Percentiles rank a stretch among this genome's conserved stretches.
Evolutionary conservation across 2,113 vertebrate species (phyloP).

Genomic region (Sisor rabdophorus): DNA sequence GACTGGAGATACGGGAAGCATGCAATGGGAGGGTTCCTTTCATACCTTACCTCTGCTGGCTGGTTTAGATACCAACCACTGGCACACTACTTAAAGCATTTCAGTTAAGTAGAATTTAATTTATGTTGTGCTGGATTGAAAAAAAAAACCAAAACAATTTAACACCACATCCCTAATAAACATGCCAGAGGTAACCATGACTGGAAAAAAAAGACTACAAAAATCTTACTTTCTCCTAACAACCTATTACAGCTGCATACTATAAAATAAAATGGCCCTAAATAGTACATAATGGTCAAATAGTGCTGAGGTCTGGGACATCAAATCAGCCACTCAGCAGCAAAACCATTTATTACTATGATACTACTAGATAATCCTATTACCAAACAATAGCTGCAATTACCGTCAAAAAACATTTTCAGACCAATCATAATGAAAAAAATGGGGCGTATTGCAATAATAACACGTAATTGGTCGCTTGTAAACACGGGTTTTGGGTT

Average conservation of each 20-base stretch:
- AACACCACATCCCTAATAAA: neutral
- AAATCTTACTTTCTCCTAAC: neutral
- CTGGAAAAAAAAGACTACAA: neutral
- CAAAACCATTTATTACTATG: too few relatives aligned
- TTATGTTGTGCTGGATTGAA: too few relatives aligned
- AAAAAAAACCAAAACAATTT: too few relatives aligned
- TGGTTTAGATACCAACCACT: neutral
- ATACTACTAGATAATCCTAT: neutral
- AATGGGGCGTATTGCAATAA: neutral
- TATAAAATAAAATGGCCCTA: too few relatives aligned
- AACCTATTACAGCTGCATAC: too few relatives aligned
- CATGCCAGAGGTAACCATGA: neutral
- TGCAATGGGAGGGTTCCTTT: neutral
- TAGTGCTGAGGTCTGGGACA: too few relatives aligned
- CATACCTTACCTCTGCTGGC: neutral
- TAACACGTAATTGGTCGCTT: too few relatives aligned
- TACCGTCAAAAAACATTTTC: neutral
- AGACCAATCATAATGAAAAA: neutral
- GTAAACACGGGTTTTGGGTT: neutral
- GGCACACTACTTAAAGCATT: too few relatives aligned
- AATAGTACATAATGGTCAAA: too few relatives aligned
- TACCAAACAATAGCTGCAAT: neutral
- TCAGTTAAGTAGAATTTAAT: too few relatives aligned
- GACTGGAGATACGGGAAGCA: slow-evolving; percentile 6
- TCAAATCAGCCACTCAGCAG: too few relatives aligned